A percentile compares a stretch with the other conserved stretches of the same genome.
Evolutionary conservation across 2,797 vertebrate species (phyloP).

Genomic region (Hybognathus amarus): DNA sequence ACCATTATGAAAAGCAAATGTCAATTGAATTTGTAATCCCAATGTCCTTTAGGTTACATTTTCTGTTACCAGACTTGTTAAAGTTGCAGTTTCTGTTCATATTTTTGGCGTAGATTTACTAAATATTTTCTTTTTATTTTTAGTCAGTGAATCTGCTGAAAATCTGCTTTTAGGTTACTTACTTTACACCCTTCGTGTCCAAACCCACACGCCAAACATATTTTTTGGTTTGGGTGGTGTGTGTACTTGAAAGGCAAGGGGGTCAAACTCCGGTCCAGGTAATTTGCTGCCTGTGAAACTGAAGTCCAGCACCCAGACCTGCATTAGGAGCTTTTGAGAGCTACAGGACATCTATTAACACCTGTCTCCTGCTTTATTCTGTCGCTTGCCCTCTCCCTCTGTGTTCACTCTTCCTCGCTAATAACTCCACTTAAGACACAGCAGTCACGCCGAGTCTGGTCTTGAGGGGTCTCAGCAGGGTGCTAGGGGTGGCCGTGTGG

Average conservation of each 20-base stretch:
- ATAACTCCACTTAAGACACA: slow-evolving; percentile 76
- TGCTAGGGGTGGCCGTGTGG: slow-evolving; percentile 55
- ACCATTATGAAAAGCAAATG: background rate
- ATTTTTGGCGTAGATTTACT: background rate
- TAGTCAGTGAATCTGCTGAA: background rate
- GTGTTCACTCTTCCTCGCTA: slow-evolving; percentile 65
- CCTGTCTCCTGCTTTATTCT: slow-evolving; percentile 69
- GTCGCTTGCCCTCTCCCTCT: slow-evolving; percentile 30
- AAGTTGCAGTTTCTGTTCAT: background rate
- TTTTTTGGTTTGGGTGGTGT: slow-evolving; percentile 52
- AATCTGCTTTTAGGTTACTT: background rate
- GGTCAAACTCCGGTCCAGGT: slow-evolving; percentile 77
- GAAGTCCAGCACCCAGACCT: slow-evolving; percentile 67
- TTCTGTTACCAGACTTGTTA: background rate
- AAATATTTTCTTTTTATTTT: background rate
- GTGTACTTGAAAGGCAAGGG: slow-evolving; percentile 64
- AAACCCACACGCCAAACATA: slow-evolving; percentile 51
- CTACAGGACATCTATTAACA: slow-evolving; percentile 85
- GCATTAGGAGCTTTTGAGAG: slow-evolving; percentile 76
- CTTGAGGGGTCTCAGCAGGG: slow-evolving; percentile 49
- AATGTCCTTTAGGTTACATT: background rate
- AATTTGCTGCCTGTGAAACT: slow-evolving; percentile 81
- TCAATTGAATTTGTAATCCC: background rate
- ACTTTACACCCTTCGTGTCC: background rate
- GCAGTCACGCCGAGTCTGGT: slow-evolving; percentile 62